Base-by-base conservation (phyloP, 2,797 vertebrate genomes). In the Chelmon rostratus region DNA sequence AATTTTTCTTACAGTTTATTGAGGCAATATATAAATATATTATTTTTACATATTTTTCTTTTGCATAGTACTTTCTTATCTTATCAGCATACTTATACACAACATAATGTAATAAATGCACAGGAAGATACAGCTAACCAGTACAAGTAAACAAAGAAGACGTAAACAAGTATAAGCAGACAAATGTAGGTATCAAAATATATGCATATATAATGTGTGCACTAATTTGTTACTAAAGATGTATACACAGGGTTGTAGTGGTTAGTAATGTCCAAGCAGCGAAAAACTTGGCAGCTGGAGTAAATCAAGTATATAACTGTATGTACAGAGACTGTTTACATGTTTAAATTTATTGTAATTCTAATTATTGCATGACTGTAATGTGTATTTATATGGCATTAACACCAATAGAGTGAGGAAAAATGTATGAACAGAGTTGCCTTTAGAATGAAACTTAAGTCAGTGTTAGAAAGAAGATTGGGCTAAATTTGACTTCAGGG, bases 271-370 rank as follows among this genome's bases (percentile, higher is more conserved):
- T 5, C 42, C 12, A 9, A 49, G 50, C 19, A 64, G n/a, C 16
- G n/a, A 4, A 37, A 66, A 2, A 65, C 12, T n/a, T 6, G 8
- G 7, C 9, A 40, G 25, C 25, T 56, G 25, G 19, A 5, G 5
- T 46, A 35, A 58, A 71, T 38, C 31, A 71, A 50, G 16, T 71
- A 15, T 50, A 50, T 38, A 61, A 28, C 2, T 38, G 42, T 38
- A 47, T 59, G 9, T 13, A 37, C 5, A 49, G 6, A 70, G 28
- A 49, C 19, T n/a, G 19, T 33, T 47, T 31, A 31, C 6, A 25
- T 58, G 21, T 61, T 31, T 31, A 31, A 28, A 6, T 31, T 54
- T 23, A 44, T 25, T 64, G 6, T 54, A 25, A 54, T 56, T 19
- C 2, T 31, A 28, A 28, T 46, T 8, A 64, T 35, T 46, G 8